phyloP scores from a whole-genome alignment of 1,140 invertebrate species.

The Lordiphosa mommai region DNA sequence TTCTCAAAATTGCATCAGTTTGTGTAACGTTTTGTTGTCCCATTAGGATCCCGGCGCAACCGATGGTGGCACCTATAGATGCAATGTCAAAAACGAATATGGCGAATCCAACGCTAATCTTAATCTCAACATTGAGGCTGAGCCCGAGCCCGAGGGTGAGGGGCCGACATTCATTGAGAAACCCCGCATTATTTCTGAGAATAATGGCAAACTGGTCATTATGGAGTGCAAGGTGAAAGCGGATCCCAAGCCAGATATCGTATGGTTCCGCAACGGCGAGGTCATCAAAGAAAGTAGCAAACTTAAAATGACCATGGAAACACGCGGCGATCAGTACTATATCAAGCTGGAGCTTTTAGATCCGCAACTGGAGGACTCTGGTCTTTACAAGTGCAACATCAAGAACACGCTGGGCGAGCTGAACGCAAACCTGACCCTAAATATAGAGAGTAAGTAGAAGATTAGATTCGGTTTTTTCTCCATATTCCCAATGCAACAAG shows the following conservation, averaged over 20 bases:
- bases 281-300: conserved; percentile 89
- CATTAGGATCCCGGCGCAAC: conserved; percentile 93
- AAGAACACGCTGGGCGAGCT: conserved; percentile 97
- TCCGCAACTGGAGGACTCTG: conserved; percentile 96
- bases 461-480: not conserved
- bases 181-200: conserved; percentile 90
- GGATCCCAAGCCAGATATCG: conserved; percentile 94
- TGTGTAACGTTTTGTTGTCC: not conserved
- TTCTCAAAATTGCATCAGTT: not conserved
- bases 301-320: conserved; percentile 86
- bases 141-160: conserved; percentile 93
- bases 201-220: conserved; percentile 97
- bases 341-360: conserved; percentile 94
- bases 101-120: conserved; percentile 99
- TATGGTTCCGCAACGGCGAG: conserved; percentile 94
- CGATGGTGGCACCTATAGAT: conserved; percentile 98
- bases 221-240: conserved; percentile 98
- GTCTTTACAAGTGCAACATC: conserved; percentile 98
- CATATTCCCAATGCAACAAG: no score
- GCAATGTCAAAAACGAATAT: conserved; percentile 97
- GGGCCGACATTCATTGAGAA: conserved; percentile 99
- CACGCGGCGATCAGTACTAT: conserved; percentile 92
- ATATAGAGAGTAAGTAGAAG: conserved; percentile 94
- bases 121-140: conserved; percentile 98
- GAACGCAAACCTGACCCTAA: conserved; percentile 97